These are phyloP conservation scores for Acrocephalus scirpaceus DNA, from an alignment of 2,797 vertebrate species.

Conservation along the genomic window DNA sequence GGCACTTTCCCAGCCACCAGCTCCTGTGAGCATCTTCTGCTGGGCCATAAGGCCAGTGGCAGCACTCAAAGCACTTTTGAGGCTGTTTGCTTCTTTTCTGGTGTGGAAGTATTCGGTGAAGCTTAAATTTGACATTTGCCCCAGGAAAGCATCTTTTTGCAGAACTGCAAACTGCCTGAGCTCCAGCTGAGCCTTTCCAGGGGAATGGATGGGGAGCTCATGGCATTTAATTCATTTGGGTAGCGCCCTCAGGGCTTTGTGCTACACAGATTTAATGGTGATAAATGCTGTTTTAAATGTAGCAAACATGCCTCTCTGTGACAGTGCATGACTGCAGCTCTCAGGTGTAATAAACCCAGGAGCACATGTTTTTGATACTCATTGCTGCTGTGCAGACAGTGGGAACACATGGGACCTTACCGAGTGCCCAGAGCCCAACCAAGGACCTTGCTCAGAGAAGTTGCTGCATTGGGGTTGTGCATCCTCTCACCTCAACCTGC, in stretches of 20 bases:
- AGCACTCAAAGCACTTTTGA: neutral
- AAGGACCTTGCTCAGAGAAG: accelerated
- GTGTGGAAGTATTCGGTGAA: neutral
- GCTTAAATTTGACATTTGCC: neutral
- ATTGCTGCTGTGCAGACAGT: accelerated
- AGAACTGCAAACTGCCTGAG: neutral
- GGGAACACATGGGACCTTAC: too few species aligned
- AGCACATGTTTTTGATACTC: accelerated
- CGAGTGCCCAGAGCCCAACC: neutral
- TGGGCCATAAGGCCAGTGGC: neutral
- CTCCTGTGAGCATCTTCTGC: neutral
- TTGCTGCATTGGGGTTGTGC: accelerated
- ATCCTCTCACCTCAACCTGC: neutral
- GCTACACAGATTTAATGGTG: neutral
- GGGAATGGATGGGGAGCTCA: accelerated
- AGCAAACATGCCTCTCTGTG: neutral
- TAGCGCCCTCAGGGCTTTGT: neutral
- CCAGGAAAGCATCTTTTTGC: neutral
- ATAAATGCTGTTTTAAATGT: neutral
- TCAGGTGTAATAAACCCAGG: neutral
- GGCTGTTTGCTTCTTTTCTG: neutral
- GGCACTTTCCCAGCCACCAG: neutral
- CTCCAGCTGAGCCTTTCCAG: neutral
- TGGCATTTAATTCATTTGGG: neutral
- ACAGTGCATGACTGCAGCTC: accelerated